Evolutionary conservation across 2,888 invertebrate genomes (phyloP), one percentile per base, ranked within the genome.

Genomic region (Agonopterix arenella): DNA sequence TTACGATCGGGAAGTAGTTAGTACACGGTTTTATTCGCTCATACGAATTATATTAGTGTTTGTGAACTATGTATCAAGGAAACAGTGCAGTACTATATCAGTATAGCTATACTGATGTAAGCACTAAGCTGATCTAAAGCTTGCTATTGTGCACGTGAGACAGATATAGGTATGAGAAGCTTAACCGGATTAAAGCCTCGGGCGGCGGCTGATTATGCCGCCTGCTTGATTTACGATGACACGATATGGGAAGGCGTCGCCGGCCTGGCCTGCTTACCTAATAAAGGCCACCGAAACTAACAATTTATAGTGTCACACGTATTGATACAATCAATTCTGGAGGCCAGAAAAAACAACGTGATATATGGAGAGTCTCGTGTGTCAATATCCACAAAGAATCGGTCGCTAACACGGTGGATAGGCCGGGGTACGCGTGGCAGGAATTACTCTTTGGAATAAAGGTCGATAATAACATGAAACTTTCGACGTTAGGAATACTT

Each of bases 211-310:
- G 84, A 85, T 89, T 84, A 86, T 84, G 75, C 81, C 70, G 61
- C 28, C 74, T 73, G 71, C 77, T 78, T 88, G 88, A 89, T 88
- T 88, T 88, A 86, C 81, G 82, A 75, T 80, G 83, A 83, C 79
- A 77, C 75, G 80, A 80, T 81, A 83, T 74, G 71, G 68, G 61
- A 58, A 66, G 62, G 67, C 69, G 66, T 62, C 65, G 63, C 63
- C 72, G 67, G 11, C n/a, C 10, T 11, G 46, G 49, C 73, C 76
- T 76, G 71, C 73, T 76, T 73, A 72, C 74, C 76, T 80, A 79
- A 78, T 77, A 78, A 66, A 73, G 65, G 66, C 68, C 61, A 66
- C 67, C 65, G 64, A 77, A 81, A 77, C 72, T 72, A 72, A 70
- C 78, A 80, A 83, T 84, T 83, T 83, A 84, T 84, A 73, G 73